Conservation (phyloP, 2,888 invertebrate genomes). For the Nysson spinosus region DNA sequence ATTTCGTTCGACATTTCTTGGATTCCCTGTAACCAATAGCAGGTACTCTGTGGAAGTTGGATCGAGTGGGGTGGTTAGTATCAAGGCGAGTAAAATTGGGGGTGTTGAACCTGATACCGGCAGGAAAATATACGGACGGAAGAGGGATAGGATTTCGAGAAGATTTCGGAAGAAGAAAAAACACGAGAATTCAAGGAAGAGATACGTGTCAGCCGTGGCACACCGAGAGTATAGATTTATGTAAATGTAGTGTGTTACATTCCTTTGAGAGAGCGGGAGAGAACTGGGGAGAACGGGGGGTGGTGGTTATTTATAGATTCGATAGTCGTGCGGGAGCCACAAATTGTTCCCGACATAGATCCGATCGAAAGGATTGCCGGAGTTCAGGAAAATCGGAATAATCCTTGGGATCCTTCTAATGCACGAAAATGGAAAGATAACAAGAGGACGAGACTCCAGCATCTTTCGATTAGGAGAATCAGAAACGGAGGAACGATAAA, state of each 20-base stretch:
- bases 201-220: background rate
- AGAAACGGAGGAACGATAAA: no score
- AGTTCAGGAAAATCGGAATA: no score
- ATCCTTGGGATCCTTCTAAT: no score
- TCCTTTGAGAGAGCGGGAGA: no score
- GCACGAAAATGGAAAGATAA: no score
- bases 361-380: slow-evolving; percentile 1
- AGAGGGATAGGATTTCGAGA: background rate
- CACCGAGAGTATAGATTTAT: background rate
- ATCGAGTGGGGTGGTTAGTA: background rate
- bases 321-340: background rate
- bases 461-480: no score
- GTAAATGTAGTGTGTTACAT: slow-evolving; percentile 10
- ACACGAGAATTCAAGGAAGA: slow-evolving; percentile 12
- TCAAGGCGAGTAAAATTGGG: background rate
- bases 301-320: slow-evolving; percentile 25
- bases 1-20: slow-evolving; percentile 27
- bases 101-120: slow-evolving; percentile 17
- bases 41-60: slow-evolving; percentile 6
- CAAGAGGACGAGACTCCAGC: no score
- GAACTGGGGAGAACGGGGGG: slow-evolving; percentile 1
- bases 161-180: slow-evolving; percentile 1
- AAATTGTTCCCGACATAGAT: background rate
- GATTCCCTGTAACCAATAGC: slow-evolving; percentile 21
- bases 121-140: slow-evolving; percentile 11